Percentiles rank a stretch among this genome's conserved stretches.
These are phyloP conservation scores for Meriones unguiculatus DNA, from an alignment of 2,113 vertebrate genomes.

Conservation along the genomic window DNA sequence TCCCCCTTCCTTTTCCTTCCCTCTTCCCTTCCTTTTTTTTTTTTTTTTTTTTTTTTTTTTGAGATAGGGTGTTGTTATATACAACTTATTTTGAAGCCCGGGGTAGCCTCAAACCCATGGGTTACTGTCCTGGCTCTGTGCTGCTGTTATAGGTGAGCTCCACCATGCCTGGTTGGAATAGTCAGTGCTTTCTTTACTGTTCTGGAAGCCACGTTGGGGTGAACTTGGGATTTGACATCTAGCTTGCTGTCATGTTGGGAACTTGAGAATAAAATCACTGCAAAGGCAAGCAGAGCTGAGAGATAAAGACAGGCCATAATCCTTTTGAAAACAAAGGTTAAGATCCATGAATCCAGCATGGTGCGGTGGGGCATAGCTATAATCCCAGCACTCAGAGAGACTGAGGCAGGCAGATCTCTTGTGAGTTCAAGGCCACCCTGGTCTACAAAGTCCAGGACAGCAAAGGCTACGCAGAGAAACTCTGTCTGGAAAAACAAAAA, in stretches of 20 bases:
- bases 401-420: too few species aligned
- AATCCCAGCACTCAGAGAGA: too few species aligned
- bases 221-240: not conserved
- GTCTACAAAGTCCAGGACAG: too few species aligned
- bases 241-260: not conserved
- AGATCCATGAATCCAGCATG: not conserved
- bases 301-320: slow-evolving; percentile 41
- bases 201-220: not conserved
- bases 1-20: accelerated
- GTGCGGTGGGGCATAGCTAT: too few species aligned
- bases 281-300: not conserved
- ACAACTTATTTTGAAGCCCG: not conserved
- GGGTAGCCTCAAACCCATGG: not conserved
- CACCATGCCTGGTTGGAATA: not conserved
- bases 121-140: not conserved
- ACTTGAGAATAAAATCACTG: slow-evolving; percentile 28
- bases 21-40: accelerated
- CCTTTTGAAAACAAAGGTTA: not conserved
- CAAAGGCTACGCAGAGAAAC: too few species aligned
- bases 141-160: not conserved
- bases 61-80: not conserved
- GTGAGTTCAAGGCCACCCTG: too few species aligned
- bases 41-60: not conserved
- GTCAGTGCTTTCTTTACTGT: not conserved
- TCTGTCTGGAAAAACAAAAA: too few species aligned